Percentiles rank a stretch among this genome's conserved stretches.
Conservation (phyloP, 1,140 invertebrate genomes). For the Psix sp. region DNA sequence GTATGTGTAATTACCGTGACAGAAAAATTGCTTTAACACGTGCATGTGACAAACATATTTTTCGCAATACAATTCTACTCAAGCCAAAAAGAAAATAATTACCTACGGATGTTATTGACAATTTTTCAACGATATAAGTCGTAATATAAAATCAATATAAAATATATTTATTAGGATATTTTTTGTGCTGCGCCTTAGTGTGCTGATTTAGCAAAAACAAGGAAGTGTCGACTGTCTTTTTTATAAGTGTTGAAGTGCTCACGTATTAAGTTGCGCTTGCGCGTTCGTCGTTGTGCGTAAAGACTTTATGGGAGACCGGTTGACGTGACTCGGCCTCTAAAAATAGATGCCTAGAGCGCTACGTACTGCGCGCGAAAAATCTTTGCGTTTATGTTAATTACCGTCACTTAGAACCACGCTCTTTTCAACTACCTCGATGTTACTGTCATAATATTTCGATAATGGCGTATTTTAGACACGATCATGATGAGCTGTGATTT, state of each 20-base stretch:
- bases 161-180: too few relatives aligned
- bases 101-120: neutral
- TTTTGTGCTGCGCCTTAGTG: too few relatives aligned
- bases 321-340: slow-evolving; percentile 72
- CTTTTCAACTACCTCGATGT: slow-evolving; percentile 63
- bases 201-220: slow-evolving; percentile 65
- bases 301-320: slow-evolving; percentile 67
- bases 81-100: neutral
- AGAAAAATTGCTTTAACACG: slow-evolving; percentile 33
- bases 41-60: slow-evolving; percentile 14
- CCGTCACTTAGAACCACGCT: slow-evolving; percentile 67
- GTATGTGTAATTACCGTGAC: slow-evolving; percentile 30
- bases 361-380: slow-evolving; percentile 66
- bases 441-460: slow-evolving; percentile 56
- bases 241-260: slow-evolving; percentile 43
- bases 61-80: slow-evolving; percentile 11
- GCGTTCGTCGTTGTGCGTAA: slow-evolving; percentile 44
- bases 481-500: slow-evolving; percentile 23
- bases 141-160: neutral
- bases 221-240: slow-evolving; percentile 59
- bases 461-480: slow-evolving; percentile 50
- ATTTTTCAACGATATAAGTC: neutral
- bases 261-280: slow-evolving; percentile 28
- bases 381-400: slow-evolving; percentile 72
- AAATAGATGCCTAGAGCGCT: slow-evolving; percentile 67